Evolutionary conservation across 2,888 invertebrate genomes (phyloP), one percentile per base, ranked within the genome.

Genomic region (Alcis repandata): DNA sequence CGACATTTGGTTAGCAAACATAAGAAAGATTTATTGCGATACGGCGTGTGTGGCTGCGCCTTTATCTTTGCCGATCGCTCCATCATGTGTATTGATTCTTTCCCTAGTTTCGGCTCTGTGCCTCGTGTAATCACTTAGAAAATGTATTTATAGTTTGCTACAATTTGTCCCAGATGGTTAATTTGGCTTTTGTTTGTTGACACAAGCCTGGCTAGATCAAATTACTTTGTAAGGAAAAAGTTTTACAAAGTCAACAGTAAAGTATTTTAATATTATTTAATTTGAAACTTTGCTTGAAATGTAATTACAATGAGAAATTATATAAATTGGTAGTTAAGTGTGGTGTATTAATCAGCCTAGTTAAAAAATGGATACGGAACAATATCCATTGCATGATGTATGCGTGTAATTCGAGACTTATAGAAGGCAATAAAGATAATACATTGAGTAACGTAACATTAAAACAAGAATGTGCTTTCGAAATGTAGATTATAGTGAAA

Each of bases 1-100:
- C 80, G 85, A 89, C 89, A 87, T 85, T 88, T 84, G 84, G 89
- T 88, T 87, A 84, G 86, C 88, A 91, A 82, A 92, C 88, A 87
- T 83, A 83, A 82, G 84, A 79, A 80, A 85, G 87, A 90, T 92
- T 91, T 90, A 91, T 90, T 86, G 83, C 82, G 68, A 80, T 80
- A 79, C 87, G 71, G 82, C 85, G 86, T 89, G 90, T 88, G 90
- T 84, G 88, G 87, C 81, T 73, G 72, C 70, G 76, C 76, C 73
- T 80, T 80, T 77, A 77, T 76, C 74, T 79, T 79, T 63, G 72
- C 69, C 78, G 77, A 76, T 73, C 74, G 71, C 65, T 79, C 73
- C 73, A 80, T 79, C 76, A 79, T 72, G 68, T 76, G 77, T 79
- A 80, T 81, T 75, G 79, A 79, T 79, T 77, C 74, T 65, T 73